These are phyloP conservation scores for Graptemys geographica DNA, from an alignment of 2,797 vertebrate species.

Conservation along the genomic window DNA sequence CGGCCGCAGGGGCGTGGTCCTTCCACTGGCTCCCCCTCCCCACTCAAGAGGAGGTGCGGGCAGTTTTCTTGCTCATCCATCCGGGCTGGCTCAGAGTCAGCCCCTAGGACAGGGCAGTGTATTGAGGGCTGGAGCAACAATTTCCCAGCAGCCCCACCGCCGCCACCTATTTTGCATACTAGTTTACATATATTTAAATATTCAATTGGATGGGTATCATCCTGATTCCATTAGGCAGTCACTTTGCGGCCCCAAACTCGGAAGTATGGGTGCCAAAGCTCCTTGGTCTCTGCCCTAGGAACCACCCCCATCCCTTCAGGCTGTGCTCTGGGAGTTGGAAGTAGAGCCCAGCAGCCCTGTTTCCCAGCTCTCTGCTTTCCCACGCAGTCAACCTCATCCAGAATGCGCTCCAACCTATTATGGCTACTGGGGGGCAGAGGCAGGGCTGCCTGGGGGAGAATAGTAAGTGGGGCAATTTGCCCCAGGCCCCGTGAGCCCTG, in stretches of 20 bases:
- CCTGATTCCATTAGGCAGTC: neutral
- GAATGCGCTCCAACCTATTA: neutral
- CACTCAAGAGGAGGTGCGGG: neutral
- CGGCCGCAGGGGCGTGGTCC: neutral
- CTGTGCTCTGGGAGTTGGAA: neutral
- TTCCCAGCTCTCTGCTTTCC: neutral
- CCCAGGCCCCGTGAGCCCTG: no score
- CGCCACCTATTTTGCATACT: neutral
- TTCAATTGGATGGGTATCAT: neutral
- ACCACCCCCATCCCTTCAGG: neutral
- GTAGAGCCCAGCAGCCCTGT: neutral
- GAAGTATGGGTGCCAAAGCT: neutral
- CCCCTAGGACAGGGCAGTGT: neutral
- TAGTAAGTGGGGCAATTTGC: no score
- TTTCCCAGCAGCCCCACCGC: neutral
- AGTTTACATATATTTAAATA: neutral
- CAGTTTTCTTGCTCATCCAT: neutral
- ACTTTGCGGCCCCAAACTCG: neutral
- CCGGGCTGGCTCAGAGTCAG: no score
- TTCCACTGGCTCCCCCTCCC: neutral
- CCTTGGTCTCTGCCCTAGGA: neutral
- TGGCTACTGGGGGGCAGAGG: neutral
- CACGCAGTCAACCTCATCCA: neutral
- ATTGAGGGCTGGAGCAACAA: neutral
- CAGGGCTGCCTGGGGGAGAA: no score